These are phyloP conservation scores for Tyria jacobaeae DNA, from an alignment of 2,888 invertebrate species.

Conservation along the genomic window DNA sequence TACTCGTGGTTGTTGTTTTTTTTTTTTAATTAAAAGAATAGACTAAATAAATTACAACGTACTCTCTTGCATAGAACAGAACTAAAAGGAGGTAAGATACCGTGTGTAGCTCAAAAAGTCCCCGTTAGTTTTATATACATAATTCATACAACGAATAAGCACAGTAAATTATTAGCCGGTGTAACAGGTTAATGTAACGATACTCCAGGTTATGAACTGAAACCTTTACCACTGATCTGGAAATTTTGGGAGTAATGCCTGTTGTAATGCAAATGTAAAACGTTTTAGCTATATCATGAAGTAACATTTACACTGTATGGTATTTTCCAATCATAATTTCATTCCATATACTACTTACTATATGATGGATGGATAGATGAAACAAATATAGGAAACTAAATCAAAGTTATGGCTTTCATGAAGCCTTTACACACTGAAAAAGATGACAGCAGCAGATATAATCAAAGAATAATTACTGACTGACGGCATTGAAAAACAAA, in stretches of 20 bases:
- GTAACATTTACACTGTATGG: not conserved
- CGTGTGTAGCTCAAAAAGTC: not conserved
- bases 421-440: too few species aligned
- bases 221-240: conserved; percentile 2
- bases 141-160: not conserved
- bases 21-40: too few species aligned
- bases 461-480: too few species aligned
- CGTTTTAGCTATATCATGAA: conserved; percentile 1
- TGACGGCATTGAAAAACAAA: too few species aligned
- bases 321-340: too few species aligned
- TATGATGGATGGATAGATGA: too few species aligned
- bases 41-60: too few species aligned
- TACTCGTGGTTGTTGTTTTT: too few species aligned
- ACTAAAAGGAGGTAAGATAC: not conserved
- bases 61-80: not conserved
- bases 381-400: too few species aligned
- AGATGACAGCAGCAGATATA: too few species aligned
- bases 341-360: too few species aligned
- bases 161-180: conserved; percentile 11
- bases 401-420: too few species aligned
- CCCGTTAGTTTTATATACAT: not conserved
- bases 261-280: conserved; percentile 1
- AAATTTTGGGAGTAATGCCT: conserved; percentile 6
- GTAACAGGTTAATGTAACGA: conserved; percentile 24
- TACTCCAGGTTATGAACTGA: conserved; percentile 15